These are phyloP conservation scores for Whitmania pigra DNA, from an alignment of 1,140 invertebrate genomes.

Conservation along the genomic window DNA sequence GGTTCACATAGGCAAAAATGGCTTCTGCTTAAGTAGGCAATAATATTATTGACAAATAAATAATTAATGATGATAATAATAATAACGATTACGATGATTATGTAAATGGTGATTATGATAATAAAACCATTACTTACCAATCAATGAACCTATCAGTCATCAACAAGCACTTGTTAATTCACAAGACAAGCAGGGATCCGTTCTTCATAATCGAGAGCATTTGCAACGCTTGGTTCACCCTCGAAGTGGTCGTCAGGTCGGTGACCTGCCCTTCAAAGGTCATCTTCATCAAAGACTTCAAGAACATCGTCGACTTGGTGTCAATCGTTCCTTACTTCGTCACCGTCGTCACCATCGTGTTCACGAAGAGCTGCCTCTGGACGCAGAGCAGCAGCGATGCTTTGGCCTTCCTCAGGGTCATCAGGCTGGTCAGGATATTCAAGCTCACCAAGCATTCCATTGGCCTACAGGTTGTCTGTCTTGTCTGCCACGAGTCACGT, in stretches of 20 bases:
- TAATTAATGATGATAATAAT: too few species aligned
- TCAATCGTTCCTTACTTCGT: slow-evolving; percentile 46
- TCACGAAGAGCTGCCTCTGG: slow-evolving; percentile 37
- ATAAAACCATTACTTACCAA: too few species aligned
- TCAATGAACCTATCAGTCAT: too few species aligned
- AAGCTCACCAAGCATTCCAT: slow-evolving; percentile 44
- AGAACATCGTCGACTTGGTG: slow-evolving; percentile 46
- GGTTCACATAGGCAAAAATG: too few species aligned
- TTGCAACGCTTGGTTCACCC: slow-evolving; percentile 46
- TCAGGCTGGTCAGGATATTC: slow-evolving; percentile 39
- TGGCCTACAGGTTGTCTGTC: slow-evolving; percentile 35
- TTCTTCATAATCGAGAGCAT: slow-evolving; percentile 40
- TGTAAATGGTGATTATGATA: too few species aligned
- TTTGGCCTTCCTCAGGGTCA: slow-evolving; percentile 39
- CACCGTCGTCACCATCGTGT: slow-evolving; percentile 39
- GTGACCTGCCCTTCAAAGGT: slow-evolving; percentile 42
- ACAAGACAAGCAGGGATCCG: slow-evolving; percentile 26
- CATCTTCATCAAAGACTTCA: slow-evolving; percentile 43
- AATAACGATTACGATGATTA: too few species aligned
- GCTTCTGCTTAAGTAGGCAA: too few species aligned
- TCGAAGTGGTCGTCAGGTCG: slow-evolving; percentile 43
- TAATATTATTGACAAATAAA: too few species aligned
- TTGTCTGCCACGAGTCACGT: neutral
- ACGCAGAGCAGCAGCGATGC: slow-evolving; percentile 38
- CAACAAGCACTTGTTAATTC: too few species aligned